Evolutionary conservation across 1,140 invertebrate species (phyloP).

Genomic region (Kradibia gibbosae): DNA sequence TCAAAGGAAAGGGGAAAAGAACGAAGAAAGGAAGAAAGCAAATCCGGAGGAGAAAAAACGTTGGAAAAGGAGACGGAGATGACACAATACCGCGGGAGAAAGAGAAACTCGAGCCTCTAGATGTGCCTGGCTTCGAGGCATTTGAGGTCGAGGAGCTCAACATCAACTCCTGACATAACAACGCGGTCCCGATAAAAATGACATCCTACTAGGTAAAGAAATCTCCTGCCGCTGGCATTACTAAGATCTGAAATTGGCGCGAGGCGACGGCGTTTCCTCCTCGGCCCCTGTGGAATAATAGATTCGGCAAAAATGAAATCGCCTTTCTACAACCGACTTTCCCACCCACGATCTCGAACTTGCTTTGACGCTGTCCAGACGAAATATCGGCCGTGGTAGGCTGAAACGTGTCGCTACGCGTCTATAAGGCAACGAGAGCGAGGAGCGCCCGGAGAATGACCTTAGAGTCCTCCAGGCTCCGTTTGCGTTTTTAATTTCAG

Average conservation of each 20-base stretch:
- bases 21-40: neutral
- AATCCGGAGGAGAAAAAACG: too few species aligned
- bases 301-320: slow-evolving; percentile 43
- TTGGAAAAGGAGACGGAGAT: neutral
- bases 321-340: slow-evolving; percentile 46
- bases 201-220: neutral
- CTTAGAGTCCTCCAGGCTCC: neutral
- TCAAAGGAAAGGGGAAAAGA: neutral
- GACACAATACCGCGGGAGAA: neutral
- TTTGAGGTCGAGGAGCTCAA: neutral
- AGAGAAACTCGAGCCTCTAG: neutral
- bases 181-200: neutral
- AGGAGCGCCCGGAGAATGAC: neutral
- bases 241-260: neutral
- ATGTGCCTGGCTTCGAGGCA: neutral
- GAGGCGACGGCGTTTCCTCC: neutral
- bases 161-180: neutral
- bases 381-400: neutral
- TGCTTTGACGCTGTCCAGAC: too few species aligned
- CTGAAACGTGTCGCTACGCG: neutral
- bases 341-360: slow-evolving; percentile 38
- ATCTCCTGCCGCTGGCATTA: too few species aligned
- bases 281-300: neutral
- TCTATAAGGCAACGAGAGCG: neutral
- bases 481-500: neutral